Percentiles rank a stretch among this genome's conserved stretches.
These are phyloP conservation scores for Nasua narica DNA, from an alignment of 2,797 vertebrate genomes.

Conservation along the genomic window DNA sequence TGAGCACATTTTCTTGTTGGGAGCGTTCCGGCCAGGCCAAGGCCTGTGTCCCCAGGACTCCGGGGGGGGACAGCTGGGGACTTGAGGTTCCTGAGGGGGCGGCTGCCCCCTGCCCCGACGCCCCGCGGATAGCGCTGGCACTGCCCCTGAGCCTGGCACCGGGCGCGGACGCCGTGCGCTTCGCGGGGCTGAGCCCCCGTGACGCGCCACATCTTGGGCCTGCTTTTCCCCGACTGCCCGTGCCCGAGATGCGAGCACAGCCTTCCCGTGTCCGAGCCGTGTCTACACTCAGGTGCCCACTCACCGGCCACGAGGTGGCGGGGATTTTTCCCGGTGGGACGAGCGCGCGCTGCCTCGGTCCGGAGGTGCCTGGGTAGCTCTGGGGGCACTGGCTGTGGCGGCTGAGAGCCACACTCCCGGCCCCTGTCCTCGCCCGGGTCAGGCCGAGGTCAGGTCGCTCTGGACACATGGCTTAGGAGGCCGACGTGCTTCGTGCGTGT, in stretches of 20 bases:
- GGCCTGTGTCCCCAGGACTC: rapidly evolving
- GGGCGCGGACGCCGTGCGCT: rapidly evolving
- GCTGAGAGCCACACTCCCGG: background rate
- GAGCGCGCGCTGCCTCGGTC: background rate
- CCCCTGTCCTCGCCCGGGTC: background rate
- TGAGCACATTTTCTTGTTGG: background rate
- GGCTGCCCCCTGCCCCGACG: background rate
- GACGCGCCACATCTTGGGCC: rapidly evolving
- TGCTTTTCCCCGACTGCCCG: background rate
- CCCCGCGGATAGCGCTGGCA: background rate
- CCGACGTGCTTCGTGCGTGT: background rate
- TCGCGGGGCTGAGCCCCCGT: background rate
- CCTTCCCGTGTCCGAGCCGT: background rate
- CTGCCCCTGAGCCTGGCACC: background rate
- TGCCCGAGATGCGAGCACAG: background rate
- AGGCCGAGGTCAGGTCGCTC: background rate
- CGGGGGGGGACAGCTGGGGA: rapidly evolving
- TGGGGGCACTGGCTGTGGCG: background rate
- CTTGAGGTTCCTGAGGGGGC: background rate
- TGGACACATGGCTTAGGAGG: background rate
- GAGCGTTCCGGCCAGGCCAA: background rate
- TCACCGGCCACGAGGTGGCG: background rate
- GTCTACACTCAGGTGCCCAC: background rate
- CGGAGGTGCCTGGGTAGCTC: background rate
- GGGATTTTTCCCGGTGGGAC: background rate